Evolutionary conservation across 2,888 invertebrate genomes (phyloP).

Genomic region (Stenotaenia linearis): DNA sequence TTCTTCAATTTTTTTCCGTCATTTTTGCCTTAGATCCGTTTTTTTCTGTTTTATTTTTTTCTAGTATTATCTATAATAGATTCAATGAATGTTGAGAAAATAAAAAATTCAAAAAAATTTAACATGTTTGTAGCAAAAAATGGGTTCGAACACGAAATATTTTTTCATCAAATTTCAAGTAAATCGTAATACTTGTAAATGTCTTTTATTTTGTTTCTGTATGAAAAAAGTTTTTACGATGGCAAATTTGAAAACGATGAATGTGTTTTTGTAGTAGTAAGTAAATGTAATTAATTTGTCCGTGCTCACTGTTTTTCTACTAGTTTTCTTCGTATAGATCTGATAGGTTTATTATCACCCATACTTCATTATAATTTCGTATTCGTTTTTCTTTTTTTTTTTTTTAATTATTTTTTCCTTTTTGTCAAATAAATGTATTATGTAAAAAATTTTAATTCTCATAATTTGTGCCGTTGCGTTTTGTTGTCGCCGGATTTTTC

Average conservation of each 20-base stretch:
- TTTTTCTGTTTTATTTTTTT: not conserved
- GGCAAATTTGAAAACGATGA: not conserved
- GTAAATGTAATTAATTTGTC: constrained; percentile 10
- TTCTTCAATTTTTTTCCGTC: not conserved
- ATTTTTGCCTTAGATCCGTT: not conserved
- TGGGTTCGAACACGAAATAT: not conserved
- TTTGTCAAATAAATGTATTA: not conserved
- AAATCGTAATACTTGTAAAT: not conserved
- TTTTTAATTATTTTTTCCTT: not conserved
- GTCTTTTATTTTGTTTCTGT: not conserved
- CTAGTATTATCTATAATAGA: not conserved
- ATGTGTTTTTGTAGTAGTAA: not conserved
- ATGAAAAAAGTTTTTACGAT: not conserved
- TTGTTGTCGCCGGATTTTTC: not conserved
- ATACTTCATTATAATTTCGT: not conserved
- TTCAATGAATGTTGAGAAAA: not conserved
- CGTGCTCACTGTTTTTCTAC: constrained; percentile 2
- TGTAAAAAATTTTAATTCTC: constrained; percentile 5
- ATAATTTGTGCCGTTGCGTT: not conserved
- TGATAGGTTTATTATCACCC: constrained; percentile 1
- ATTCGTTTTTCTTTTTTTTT: not conserved
- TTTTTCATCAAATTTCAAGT: not conserved
- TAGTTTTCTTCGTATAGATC: constrained; percentile 24
- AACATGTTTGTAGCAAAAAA: not conserved
- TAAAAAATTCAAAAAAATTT: not conserved